A percentile compares a stretch with the other conserved stretches of the same genome.
Evolutionary conservation across 2,113 vertebrate genomes (phyloP).

Genomic region (Megaleporinus macrocephalus): DNA sequence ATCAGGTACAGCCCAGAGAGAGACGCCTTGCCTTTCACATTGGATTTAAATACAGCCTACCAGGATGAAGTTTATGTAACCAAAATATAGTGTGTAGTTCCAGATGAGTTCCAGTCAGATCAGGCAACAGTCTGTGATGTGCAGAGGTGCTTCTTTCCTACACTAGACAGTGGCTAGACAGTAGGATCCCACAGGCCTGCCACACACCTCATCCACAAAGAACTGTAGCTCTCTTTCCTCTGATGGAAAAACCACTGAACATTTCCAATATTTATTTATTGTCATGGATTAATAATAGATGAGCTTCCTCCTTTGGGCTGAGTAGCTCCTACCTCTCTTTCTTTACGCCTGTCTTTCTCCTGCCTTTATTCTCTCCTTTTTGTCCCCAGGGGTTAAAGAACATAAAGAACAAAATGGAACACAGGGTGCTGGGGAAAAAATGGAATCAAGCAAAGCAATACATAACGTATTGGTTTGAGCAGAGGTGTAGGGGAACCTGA

Average conservation of each 20-base stretch:
- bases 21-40: neutral
- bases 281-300: slow-evolving; percentile 47
- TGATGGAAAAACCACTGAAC: slow-evolving; percentile 22
- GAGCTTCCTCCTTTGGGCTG: slow-evolving; percentile 15
- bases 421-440: slow-evolving; percentile 6
- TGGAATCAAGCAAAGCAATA: slow-evolving; percentile 28
- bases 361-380: slow-evolving; percentile 28
- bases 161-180: slow-evolving; percentile 2
- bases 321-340: slow-evolving; percentile 18
- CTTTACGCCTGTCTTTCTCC: neutral
- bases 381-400: slow-evolving; percentile 23
- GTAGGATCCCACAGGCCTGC: neutral
- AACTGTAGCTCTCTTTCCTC: slow-evolving; percentile 12
- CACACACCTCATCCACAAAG: slow-evolving; percentile 3
- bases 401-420: slow-evolving; percentile 46
- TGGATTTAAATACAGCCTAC: neutral
- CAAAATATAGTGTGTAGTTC: neutral
- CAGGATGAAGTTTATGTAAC: neutral
- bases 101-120: neutral
- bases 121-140: neutral
- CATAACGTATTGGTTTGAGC: slow-evolving; percentile 39
- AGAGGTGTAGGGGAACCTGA: slow-evolving; percentile 20
- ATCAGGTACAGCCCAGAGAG: neutral
- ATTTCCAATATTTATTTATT: slow-evolving; percentile 42
- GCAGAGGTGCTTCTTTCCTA: neutral